phyloP scores from a whole-genome alignment of 2,113 vertebrate genomes.

The Notiomystis cincta region DNA sequence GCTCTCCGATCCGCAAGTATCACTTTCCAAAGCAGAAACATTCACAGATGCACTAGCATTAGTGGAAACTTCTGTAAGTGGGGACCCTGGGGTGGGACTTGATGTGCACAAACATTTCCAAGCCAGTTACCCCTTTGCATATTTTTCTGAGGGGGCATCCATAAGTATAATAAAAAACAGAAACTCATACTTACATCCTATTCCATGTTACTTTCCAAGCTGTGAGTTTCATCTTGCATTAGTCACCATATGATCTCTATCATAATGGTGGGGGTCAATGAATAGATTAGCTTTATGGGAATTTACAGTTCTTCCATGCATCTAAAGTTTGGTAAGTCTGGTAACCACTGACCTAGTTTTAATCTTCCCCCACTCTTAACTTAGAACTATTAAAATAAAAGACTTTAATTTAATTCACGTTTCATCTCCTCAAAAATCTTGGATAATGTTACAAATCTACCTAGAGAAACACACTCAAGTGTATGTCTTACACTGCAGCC shows the following conservation, averaged over 20 bases:
- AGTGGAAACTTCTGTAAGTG: conserved; percentile 71
- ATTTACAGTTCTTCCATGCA: conserved; percentile 99
- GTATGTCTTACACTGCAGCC: conserved; percentile 68
- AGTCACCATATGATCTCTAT: conserved; percentile 99
- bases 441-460: conserved; percentile 71
- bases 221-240: conserved; percentile 99
- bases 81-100: conserved; percentile 72
- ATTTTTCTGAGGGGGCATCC: conserved; percentile 98
- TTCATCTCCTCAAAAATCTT: conserved; percentile 69
- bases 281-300: conserved; percentile 99
- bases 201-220: conserved; percentile 99
- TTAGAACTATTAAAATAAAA: conserved; percentile 74
- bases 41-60: conserved; percentile 68
- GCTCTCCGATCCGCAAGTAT: conserved; percentile 47
- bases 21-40: conserved; percentile 64
- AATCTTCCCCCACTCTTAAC: conserved; percentile 78
- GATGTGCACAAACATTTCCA: conserved; percentile 68
- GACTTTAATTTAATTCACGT: conserved; percentile 66
- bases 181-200: conserved; percentile 99
- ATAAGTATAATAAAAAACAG: conserved; percentile 96
- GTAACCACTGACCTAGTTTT: conserved; percentile 79
- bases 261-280: conserved; percentile 99
- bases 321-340: conserved; percentile 93
- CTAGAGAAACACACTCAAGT: conserved; percentile 73
- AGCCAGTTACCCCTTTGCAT: conserved; percentile 98